Evolutionary conservation across 2,888 invertebrate genomes (phyloP).

Genomic region (Petrolisthes cinctipes): DNA sequence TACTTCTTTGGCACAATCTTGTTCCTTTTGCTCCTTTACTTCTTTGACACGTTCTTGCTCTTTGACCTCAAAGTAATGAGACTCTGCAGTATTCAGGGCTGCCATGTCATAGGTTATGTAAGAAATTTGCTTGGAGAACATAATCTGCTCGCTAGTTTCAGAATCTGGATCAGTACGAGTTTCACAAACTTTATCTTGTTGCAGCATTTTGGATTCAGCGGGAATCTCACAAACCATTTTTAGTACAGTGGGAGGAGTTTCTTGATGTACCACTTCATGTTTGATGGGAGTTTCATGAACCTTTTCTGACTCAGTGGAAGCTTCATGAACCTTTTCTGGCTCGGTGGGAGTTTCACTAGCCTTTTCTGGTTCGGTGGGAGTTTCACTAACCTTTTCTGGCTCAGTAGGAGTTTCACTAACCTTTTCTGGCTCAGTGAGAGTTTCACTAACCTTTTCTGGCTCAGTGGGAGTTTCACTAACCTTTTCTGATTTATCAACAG

Average conservation of each 20-base stretch:
- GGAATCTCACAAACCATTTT: no score
- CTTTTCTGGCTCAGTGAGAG: background rate
- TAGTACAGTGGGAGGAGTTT: background rate
- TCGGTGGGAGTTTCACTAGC: no score
- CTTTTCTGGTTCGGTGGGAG: background rate
- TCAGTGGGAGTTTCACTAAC: background rate
- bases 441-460: background rate
- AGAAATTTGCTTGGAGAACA: background rate
- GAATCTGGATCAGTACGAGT: background rate
- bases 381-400: background rate
- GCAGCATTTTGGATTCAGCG: background rate
- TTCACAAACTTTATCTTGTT: background rate
- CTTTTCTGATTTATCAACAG: background rate
- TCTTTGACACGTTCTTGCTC: background rate
- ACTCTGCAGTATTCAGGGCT: conserved; percentile 23
- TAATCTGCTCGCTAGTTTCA: background rate
- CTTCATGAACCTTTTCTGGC: no score
- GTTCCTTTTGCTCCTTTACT: no score
- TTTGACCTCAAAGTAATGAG: background rate
- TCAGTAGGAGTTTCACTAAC: background rate
- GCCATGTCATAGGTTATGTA: conserved; percentile 10
- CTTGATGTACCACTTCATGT: background rate
- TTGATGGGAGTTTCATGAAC: background rate
- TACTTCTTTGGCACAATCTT: no score
- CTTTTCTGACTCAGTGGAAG: background rate